Base-by-base conservation (phyloP, 2,797 vertebrate genomes). In the Halcyon smyrnensis region DNA sequence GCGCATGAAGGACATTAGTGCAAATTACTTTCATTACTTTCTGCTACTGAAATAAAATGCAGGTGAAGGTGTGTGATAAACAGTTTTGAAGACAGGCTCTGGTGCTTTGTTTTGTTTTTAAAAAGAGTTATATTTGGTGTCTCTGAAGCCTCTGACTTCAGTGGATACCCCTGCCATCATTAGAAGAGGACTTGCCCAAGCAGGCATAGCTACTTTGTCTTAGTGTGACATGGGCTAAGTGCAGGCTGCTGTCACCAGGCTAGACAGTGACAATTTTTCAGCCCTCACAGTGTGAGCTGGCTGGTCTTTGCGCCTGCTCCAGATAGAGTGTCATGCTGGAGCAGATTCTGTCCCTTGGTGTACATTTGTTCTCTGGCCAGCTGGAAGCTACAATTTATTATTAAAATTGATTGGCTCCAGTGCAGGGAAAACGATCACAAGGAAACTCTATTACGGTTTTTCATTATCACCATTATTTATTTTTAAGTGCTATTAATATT, bases 401-500 rank as follows among this genome's bases (percentile, higher is more conserved):
- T 96, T 96, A 95, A 96, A 97, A 97, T 97, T 94, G 95, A 97
- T 95, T 89, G 34, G 90, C 90, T 97, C 45, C 73, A 89, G 76
- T 59, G 90, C 84, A 94, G 86, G 60, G 71, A 90, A 94, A 97
- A 97, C 17, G 78, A 95, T 95, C 4, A 16, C 83, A 39, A 97
- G 94, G 95, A 96, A 96, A 95, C 90, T 78, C 96, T 96, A 97
- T 96, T 96, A 95, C 13, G 7, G 86, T 85, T 95, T 96, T 97
- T 95, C 91, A 94, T 95, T 97, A 97, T 96, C 86, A 65, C 84
- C 81, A 85, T 95, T 95, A 96, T 95, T 97, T 97, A 95, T 96
- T 96, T 97, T 94, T 96, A 96, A 97, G 93, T 97, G 96, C 94
- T 95, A 96, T 95, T 96, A 97, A 96, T 95, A 95, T 95, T 97